Evolutionary conservation across 1,140 invertebrate species (phyloP), one percentile per base, ranked within the genome.

Genomic region (Drosophila dunni): DNA sequence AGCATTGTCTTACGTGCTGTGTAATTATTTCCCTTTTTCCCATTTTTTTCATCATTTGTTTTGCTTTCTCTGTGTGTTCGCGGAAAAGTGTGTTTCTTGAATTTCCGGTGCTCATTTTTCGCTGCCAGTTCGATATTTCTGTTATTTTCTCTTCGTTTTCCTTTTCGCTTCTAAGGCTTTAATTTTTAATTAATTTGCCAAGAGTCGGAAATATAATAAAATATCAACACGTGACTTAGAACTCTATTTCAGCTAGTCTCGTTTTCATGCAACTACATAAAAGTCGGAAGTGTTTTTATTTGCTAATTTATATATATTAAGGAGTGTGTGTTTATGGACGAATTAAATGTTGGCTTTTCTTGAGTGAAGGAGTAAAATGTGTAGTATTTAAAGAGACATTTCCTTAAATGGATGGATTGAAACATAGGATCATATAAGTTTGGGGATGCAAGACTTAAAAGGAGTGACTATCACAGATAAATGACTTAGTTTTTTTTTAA

Each of bases 131-230:
- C 66, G 66, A 79, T 83, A 76, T 58, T 29, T 9, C 29, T 46
- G 42, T 7, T 15, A 8, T 15, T 63, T 56, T n/a, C 53, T 60
- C 44, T n/a, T 17, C n/a, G n/a, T 53, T 24, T 29, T 15, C 24
- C 10, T 42, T 10, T 60, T 40, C 17, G 38, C 7, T 7, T 62
- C 38, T 61, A 60, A 24, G 34, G 34, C 63, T 82, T 66, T 63
- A 56, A 48, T 58, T 66, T 77, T 64, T 80, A 80, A 83, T 80
- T 84, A 73, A 83, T 83, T 84, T 77, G 61, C 61, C 24, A 58
- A 13, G 38, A 76, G 62, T 64, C 50, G 60, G 33, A 79, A 73
- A 84, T 73, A 17, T 65, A 77, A 65, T 62, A 46, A 73, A 50
- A 58, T 57, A 53, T 53, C 46, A 53, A 60, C 57, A 13, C 62